Percentiles rank a stretch among this genome's conserved stretches.
These are phyloP conservation scores for Halcyon smyrnensis DNA, from an alignment of 2,797 vertebrate species.

Conservation along the genomic window DNA sequence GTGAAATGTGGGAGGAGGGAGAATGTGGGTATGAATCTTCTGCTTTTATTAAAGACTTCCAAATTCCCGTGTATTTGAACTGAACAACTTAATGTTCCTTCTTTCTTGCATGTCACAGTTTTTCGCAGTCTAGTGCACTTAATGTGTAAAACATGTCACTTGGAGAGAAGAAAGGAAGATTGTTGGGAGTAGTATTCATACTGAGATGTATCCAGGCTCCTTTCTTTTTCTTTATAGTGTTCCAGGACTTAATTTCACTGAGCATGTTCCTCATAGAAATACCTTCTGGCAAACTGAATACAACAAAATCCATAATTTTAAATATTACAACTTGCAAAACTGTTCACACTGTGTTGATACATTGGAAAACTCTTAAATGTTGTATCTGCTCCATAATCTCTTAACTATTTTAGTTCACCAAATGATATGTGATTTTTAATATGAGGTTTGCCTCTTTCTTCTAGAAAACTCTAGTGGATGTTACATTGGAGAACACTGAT, in stretches of 20 bases:
- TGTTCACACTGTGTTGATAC: not conserved
- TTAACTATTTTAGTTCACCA: not conserved
- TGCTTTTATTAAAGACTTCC: not conserved
- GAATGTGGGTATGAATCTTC: not conserved
- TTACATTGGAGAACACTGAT: slow-evolving; percentile 86
- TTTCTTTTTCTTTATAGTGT: not conserved
- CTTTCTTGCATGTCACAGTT: not conserved
- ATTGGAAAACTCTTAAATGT: not conserved
- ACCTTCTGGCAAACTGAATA: not conserved
- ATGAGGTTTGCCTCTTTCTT: slow-evolving; percentile 22
- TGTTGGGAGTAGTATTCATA: not conserved
- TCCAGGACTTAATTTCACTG: slow-evolving; percentile 8
- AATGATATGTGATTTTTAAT: slow-evolving; percentile 4
- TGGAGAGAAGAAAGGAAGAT: not conserved
- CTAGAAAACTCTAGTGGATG: slow-evolving; percentile 93
- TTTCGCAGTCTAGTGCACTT: not conserved
- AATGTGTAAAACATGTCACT: not conserved
- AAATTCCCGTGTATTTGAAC: not conserved
- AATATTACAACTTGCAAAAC: not conserved
- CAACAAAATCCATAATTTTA: not conserved
- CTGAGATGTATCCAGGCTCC: not conserved
- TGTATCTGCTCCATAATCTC: not conserved
- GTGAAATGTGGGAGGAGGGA: not conserved
- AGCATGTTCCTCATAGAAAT: not conserved
- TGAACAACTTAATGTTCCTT: not conserved